Base-by-base conservation (phyloP, 2,888 invertebrate genomes). In the Epinotia bilunana region DNA sequence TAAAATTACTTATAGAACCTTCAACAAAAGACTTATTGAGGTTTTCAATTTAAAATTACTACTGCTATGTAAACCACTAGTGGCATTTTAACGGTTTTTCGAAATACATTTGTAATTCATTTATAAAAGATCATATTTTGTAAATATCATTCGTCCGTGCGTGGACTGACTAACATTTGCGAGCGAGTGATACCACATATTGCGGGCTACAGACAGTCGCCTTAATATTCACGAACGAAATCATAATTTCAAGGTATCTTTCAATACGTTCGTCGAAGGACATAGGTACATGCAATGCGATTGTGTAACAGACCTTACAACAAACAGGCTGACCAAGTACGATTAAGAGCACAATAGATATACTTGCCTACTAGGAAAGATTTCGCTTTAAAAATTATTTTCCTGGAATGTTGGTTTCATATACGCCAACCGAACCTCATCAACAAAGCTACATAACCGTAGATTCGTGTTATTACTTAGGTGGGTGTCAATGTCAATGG, bases 401-500 rank as follows among this genome's bases (percentile, higher is more conserved):
- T 16, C 49, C 13, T 49, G 11, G 49, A 49, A 49, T 49, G 13
- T 16, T 16, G 3, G 13, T 49, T 49, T 49, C 4, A 3, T 49
- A 49, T 49, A 11, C 49, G 23, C 23, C 23, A 28, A 28, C 49
- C 49, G 13, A 49, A 49, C 11, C 49, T 5, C 49, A 16, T 13
- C 13, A 49, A 49, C 49, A 16, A 49, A 49, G 16, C 16, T 46
- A 6, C 3, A 11, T n/a, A 1, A 33, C 28, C 28, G 13, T 49
- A 64, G 20, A 46, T 64, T 64, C 63, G 46, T 46, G 63, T 16
- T 63, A 73, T 67, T 74, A 74, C 68, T 71, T 71, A 57, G 61
- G 68, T 72, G 57, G 61, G 18, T 55, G 73, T 74, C 55, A 72
- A 78, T 55, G 73, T 74, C 55, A 72, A 78, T 78, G 79, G 78